phyloP scores from a whole-genome alignment of 2,888 invertebrate species.

The Adelognathus sp. region DNA sequence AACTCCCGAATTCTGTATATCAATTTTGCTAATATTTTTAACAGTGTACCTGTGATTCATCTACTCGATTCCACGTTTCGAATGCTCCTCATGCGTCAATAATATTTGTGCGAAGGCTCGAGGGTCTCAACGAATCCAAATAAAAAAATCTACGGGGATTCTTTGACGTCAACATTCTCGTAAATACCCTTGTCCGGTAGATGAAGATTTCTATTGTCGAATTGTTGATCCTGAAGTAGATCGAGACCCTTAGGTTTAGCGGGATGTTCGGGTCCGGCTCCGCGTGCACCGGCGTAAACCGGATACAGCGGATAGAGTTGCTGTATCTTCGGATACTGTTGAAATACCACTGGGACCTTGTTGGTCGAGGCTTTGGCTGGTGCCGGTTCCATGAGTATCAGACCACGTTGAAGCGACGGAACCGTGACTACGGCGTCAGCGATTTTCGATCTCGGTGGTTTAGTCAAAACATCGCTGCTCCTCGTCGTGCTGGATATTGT shows the following conservation, averaged over 20 bases:
- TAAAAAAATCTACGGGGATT: not conserved
- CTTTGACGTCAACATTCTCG: conserved; percentile 16
- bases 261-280: conserved; percentile 72
- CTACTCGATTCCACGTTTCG: too few relatives aligned
- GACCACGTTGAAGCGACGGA: conserved; percentile 76
- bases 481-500: conserved; percentile 43
- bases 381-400: conserved; percentile 77
- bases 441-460: conserved; percentile 65
- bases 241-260: conserved; percentile 76
- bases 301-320: conserved; percentile 86
- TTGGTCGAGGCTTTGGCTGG: conserved; percentile 77
- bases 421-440: conserved; percentile 71
- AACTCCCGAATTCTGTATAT: too few relatives aligned
- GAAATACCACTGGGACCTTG: conserved; percentile 88
- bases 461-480: conserved; percentile 33
- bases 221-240: conserved; percentile 77
- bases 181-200: conserved; percentile 71
- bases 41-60: too few relatives aligned
- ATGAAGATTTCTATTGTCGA: conserved; percentile 75
- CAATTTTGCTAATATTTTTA: too few relatives aligned
- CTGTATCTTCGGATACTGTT: conserved; percentile 89
- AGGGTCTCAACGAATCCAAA: not conserved
- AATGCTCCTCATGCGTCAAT: too few relatives aligned
- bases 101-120: not conserved
- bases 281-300: conserved; percentile 75